Conservation (phyloP, 2,113 vertebrate species). For the Oceanites oceanicus region DNA sequence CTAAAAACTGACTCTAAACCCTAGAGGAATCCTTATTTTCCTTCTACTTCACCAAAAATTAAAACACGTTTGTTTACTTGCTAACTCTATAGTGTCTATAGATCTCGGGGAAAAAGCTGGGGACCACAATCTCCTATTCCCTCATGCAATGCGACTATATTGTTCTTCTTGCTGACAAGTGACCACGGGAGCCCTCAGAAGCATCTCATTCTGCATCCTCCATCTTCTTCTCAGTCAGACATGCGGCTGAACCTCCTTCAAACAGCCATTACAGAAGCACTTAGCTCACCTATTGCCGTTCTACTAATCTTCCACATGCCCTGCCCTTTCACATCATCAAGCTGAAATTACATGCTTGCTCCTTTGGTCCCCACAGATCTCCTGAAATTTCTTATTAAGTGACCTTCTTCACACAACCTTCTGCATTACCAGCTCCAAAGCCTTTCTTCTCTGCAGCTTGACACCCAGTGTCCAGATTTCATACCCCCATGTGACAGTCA, state of each 20-base stretch:
- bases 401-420: background rate
- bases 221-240: background rate
- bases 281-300: background rate
- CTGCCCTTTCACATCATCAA: background rate
- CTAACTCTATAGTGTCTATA: background rate
- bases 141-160: background rate
- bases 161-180: background rate
- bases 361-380: background rate
- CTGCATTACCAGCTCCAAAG: background rate
- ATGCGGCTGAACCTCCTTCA: background rate
- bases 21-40: background rate
- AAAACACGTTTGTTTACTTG: background rate
- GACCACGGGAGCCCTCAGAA: background rate
- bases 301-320: background rate
- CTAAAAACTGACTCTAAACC: background rate
- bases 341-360: background rate
- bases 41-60: background rate
- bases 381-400: background rate
- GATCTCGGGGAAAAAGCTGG: background rate
- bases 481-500: rapidly evolving
- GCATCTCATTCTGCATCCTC: background rate
- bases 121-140: background rate
- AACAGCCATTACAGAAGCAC: background rate
- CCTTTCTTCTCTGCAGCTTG: background rate
- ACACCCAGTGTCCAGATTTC: background rate